Percentiles rank a stretch among this genome's conserved stretches.
phyloP scores from a whole-genome alignment of 2,888 invertebrate species.

The Oxycera nigricornis region DNA sequence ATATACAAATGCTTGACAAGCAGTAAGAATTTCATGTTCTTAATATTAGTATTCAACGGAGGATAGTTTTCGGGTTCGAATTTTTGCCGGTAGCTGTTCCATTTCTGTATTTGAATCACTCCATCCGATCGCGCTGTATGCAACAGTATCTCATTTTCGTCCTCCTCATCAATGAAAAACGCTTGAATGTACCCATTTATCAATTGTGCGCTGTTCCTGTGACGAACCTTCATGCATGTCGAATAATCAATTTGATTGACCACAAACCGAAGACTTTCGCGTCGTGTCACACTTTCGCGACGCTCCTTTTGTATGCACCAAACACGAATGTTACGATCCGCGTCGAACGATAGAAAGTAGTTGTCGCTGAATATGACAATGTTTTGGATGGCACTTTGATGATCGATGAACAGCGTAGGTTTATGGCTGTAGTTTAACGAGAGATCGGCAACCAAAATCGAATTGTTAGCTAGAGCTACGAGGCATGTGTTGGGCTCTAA shows the following conservation, averaged over 20 bases:
- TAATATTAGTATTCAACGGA: conserved; percentile 48
- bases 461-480: conserved; percentile 53
- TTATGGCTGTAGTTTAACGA: conserved; percentile 55
- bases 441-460: conserved; percentile 55
- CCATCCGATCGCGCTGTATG: conserved; percentile 55
- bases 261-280: conserved; percentile 48
- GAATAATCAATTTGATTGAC: conserved; percentile 44
- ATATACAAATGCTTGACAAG: neutral
- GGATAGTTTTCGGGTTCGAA: conserved; percentile 51
- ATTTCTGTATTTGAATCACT: conserved; percentile 54
- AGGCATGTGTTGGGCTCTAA: conserved; percentile 56
- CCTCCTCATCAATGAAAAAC: conserved; percentile 15
- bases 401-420: conserved; percentile 52
- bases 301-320: conserved; percentile 55
- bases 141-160: conserved; percentile 46
- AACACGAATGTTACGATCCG: conserved; percentile 55
- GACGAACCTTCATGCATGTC: conserved; percentile 31
- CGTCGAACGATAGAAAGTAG: conserved; percentile 56
- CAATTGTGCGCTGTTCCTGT: neutral
- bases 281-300: conserved; percentile 50
- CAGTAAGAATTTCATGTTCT: conserved; percentile 51
- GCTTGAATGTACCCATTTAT: conserved; percentile 38
- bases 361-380: conserved; percentile 55
- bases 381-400: conserved; percentile 51
- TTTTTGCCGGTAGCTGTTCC: conserved; percentile 50